Evolutionary conservation across 2,888 invertebrate genomes (phyloP).

Genomic region (Perdita meconis): DNA sequence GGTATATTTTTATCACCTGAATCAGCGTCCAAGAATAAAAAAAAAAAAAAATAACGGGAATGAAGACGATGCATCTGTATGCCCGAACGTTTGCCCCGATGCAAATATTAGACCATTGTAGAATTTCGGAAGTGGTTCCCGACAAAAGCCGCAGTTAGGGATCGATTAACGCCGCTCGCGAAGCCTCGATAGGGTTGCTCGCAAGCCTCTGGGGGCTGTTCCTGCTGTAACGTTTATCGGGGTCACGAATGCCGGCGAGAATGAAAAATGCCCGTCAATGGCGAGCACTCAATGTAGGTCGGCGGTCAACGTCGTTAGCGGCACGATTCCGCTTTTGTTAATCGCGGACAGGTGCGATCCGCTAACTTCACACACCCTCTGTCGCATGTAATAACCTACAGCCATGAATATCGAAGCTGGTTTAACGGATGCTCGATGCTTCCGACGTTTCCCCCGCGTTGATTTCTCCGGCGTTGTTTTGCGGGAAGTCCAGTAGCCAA

Average conservation of each 20-base stretch:
- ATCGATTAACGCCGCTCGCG: conserved; percentile 35
- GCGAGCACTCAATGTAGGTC: conserved; percentile 32
- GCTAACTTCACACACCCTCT: background rate
- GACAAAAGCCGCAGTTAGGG: conserved; percentile 17
- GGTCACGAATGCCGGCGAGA: conserved; percentile 39
- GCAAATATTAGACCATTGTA: background rate
- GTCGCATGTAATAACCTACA: background rate
- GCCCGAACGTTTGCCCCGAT: background rate
- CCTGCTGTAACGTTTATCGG: conserved; percentile 32
- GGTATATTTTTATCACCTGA: conserved; percentile 15
- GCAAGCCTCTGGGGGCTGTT: conserved; percentile 2
- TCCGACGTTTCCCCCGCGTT: background rate
- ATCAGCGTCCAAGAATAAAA: conserved; percentile 20
- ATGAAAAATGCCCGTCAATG: conserved; percentile 49
- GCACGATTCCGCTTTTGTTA: conserved; percentile 31
- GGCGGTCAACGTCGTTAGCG: conserved; percentile 28
- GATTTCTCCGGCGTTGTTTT: conserved; percentile 5
- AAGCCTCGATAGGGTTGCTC: conserved; percentile 18
- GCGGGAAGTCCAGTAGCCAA: no score
- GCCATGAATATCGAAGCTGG: background rate
- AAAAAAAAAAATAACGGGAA: background rate
- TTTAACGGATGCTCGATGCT: background rate
- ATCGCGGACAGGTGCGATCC: conserved; percentile 32
- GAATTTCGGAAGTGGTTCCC: conserved; percentile 7
- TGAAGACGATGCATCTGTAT: background rate